These are phyloP conservation scores for Peromyscus melanophrys DNA, from an alignment of 2,797 vertebrate genomes.

Conservation along the genomic window DNA sequence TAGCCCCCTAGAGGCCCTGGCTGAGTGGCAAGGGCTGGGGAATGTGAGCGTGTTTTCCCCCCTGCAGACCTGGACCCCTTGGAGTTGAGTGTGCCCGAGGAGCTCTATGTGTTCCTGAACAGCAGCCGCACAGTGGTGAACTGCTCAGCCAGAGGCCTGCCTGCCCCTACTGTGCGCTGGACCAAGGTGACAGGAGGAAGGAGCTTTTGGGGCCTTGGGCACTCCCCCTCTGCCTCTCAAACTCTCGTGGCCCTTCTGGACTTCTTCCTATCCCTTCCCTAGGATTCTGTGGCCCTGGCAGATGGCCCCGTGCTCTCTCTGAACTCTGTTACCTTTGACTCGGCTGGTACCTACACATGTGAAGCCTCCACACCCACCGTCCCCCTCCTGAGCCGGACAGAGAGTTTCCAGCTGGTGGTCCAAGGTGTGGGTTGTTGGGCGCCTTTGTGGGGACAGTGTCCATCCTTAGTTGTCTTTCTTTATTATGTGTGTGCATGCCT, in stretches of 20 bases:
- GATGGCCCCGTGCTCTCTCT: slow-evolving; percentile 87
- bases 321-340: slow-evolving; percentile 83
- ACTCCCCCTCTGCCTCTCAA: rapidly evolving
- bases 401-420: slow-evolving; percentile 89
- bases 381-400: slow-evolving; percentile 88
- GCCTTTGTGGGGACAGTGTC: rapidly evolving
- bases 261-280: not conserved
- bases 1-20: not conserved
- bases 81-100: slow-evolving; percentile 71
- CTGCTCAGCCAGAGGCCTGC: slow-evolving; percentile 82
- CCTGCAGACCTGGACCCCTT: slow-evolving; percentile 87
- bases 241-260: rapidly evolving
- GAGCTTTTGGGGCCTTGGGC: rapidly evolving
- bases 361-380: slow-evolving; percentile 90
- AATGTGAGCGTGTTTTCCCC: not conserved
- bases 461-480: not conserved
- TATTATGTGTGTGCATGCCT: not conserved
- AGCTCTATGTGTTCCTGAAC: slow-evolving; percentile 31
- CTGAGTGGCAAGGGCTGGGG: not conserved
- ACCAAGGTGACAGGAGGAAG: slow-evolving; percentile 84
- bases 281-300: slow-evolving; percentile 90
- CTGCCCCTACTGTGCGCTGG: slow-evolving; percentile 83
- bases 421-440: slow-evolving; percentile 88
- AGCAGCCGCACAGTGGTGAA: not conserved
- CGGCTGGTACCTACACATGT: slow-evolving; percentile 91